Percentiles rank a stretch among this genome's conserved stretches.
These are phyloP conservation scores for Halictus quadricinctus DNA, from an alignment of 2,888 invertebrate species.

Conservation along the genomic window DNA sequence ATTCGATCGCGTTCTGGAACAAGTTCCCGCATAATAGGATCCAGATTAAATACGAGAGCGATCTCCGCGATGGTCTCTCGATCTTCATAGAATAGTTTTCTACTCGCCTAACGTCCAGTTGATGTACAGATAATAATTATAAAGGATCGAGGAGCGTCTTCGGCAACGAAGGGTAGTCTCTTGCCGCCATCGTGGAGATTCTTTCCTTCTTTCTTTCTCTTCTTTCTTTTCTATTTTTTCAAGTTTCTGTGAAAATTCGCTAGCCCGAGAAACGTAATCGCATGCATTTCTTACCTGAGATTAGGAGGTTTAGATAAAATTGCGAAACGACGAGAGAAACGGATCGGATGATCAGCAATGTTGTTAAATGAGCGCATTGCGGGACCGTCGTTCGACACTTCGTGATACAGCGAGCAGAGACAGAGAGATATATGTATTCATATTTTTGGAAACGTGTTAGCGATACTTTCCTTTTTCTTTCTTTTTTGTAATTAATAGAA, in stretches of 20 bases:
- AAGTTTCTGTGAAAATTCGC: slow-evolving; percentile 46
- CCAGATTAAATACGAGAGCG: slow-evolving; percentile 3
- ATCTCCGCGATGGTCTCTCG: slow-evolving; percentile 43
- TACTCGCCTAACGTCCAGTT: slow-evolving; percentile 29
- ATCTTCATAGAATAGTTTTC: slow-evolving; percentile 33
- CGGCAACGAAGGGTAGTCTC: slow-evolving; percentile 17
- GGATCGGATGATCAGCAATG: slow-evolving; percentile 34
- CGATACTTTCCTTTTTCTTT: slow-evolving; percentile 52
- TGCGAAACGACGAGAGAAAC: slow-evolving; percentile 43
- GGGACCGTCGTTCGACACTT: slow-evolving; percentile 50
- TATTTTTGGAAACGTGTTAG: slow-evolving; percentile 75
- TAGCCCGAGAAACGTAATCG: slow-evolving; percentile 61
- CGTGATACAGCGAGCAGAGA: slow-evolving; percentile 64
- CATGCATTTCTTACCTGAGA: slow-evolving; percentile 68
- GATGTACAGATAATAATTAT: slow-evolving; percentile 52
- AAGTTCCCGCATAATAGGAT: background rate
- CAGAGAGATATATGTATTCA: slow-evolving; percentile 54
- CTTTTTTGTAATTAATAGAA: slow-evolving; percentile 75
- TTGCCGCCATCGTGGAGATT: slow-evolving; percentile 17
- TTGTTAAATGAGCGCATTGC: slow-evolving; percentile 39
- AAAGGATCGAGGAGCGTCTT: slow-evolving; percentile 18
- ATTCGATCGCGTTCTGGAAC: slow-evolving; percentile 28
- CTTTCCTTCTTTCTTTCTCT: background rate
- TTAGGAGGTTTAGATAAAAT: slow-evolving; percentile 54
- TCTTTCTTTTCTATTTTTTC: background rate